Base-by-base conservation (phyloP, 2,888 invertebrate species). In the Ennomos quercinarius region DNA sequence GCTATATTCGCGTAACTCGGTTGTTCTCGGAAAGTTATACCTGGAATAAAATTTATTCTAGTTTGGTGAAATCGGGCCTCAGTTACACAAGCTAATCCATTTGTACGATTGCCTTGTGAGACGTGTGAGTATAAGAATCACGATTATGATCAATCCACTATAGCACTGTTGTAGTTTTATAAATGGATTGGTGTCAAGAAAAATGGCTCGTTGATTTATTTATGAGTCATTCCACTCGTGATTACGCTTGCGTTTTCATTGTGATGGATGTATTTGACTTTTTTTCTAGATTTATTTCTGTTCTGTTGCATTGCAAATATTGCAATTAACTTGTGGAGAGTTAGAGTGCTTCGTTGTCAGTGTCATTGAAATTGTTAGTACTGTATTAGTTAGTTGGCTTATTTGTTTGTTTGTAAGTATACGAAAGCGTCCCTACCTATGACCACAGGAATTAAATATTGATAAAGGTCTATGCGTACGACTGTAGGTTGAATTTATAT, bases 111-210 rank as follows among this genome's bases (percentile, higher is more conserved):
- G 37, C 43, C 53, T 57, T 49, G 27, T 27, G 27, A 27, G 27
- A 27, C 58, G 52, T 54, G 47, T 54, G 50, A 59, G 48, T 48
- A 41, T 57, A 54, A 43, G 57, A 60, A 63, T 65, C 66, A 64
- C 52, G 17, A 17, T 17, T 27, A 27, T 5, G 57, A 70, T 64
- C 61, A 53, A 56, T 66, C 51, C 52, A 52, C 57, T 55, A 59
- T 57, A 53, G 45, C 57, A 51, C 43, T 46, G 36, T 61, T 56
- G 57, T 60, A 58, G 51, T 56, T 45, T 55, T 43, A 61, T 64
- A 61, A 66, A 66, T 68, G 64, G 65, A 71, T 70, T 62, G 60
- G 59, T 61, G 64, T 68, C 65, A 58, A 49, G 65, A 59, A 57
- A 61, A 58, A 46, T 59, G 35, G 42, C 35, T 50, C 38, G 37